Percentiles rank a stretch among this genome's conserved stretches.
Conservation (phyloP, 2,113 vertebrate species). For the Entomyzon cyanotis region DNA sequence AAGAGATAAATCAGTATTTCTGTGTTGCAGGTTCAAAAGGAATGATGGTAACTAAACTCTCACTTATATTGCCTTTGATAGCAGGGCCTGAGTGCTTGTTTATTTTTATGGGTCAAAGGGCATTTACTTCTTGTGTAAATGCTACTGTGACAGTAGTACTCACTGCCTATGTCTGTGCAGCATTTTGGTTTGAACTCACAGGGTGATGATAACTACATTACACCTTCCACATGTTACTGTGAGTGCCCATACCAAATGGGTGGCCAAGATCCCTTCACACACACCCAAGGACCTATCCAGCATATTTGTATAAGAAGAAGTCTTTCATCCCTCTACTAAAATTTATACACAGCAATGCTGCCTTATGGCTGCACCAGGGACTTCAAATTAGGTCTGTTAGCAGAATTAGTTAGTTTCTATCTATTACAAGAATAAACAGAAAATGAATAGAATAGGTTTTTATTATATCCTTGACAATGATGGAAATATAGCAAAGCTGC, state of each 20-base stretch:
- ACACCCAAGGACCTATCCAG: background rate
- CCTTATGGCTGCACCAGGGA: background rate
- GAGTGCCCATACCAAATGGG: background rate
- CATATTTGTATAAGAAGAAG: background rate
- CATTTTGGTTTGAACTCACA: background rate
- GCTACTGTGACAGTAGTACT: background rate
- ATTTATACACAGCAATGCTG: background rate
- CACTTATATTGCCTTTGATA: background rate
- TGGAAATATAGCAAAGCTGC: background rate
- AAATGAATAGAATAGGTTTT: background rate
- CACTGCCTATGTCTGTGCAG: background rate
- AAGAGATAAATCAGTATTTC: background rate
- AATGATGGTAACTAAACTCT: background rate
- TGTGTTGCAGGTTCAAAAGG: background rate
- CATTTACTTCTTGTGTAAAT: background rate
- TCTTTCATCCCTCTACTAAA: background rate
- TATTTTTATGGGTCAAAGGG: background rate
- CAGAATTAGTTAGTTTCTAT: background rate
- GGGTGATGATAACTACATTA: background rate
- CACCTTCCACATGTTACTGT: background rate
- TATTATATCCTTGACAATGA: background rate
- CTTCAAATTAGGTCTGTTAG: background rate
- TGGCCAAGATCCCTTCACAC: background rate
- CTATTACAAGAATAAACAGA: background rate
- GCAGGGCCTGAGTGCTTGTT: background rate